These are phyloP conservation scores for Cuculus canorus DNA, from an alignment of 2,797 vertebrate species.

Conservation along the genomic window DNA sequence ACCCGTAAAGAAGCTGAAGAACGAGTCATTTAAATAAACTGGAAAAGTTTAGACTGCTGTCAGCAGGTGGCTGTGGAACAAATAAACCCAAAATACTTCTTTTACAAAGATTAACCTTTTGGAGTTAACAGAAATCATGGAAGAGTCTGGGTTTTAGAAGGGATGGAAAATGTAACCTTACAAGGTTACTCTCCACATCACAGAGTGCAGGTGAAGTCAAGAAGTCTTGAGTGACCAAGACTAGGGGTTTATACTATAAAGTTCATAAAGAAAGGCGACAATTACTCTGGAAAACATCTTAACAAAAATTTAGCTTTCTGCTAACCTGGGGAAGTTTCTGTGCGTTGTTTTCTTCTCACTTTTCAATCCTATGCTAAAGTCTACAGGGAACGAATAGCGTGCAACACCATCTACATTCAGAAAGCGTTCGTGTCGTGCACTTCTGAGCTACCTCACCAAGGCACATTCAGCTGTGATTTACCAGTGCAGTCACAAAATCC, in stretches of 20 bases:
- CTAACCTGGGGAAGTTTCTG: background rate
- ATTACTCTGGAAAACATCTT: background rate
- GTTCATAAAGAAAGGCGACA: background rate
- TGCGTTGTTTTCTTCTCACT: background rate
- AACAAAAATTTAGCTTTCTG: background rate
- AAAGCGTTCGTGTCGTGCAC: background rate
- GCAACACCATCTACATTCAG: background rate
- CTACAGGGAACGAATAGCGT: accelerated
- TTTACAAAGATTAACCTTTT: background rate
- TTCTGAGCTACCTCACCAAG: background rate
- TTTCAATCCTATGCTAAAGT: background rate
- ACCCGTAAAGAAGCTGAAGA: background rate
- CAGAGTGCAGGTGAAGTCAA: accelerated
- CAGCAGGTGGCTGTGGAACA: background rate
- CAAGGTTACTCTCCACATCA: background rate
- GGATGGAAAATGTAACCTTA: background rate
- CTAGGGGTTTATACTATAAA: background rate
- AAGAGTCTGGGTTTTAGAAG: background rate
- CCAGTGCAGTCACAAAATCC: background rate
- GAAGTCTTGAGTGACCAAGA: background rate
- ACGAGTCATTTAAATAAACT: background rate
- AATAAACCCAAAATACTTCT: background rate
- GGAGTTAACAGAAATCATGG: background rate
- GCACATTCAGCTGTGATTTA: background rate
- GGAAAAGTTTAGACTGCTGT: background rate